Base-by-base conservation (phyloP, 2,113 vertebrate genomes). In the Chiloscyllium plagiosum region DNA sequence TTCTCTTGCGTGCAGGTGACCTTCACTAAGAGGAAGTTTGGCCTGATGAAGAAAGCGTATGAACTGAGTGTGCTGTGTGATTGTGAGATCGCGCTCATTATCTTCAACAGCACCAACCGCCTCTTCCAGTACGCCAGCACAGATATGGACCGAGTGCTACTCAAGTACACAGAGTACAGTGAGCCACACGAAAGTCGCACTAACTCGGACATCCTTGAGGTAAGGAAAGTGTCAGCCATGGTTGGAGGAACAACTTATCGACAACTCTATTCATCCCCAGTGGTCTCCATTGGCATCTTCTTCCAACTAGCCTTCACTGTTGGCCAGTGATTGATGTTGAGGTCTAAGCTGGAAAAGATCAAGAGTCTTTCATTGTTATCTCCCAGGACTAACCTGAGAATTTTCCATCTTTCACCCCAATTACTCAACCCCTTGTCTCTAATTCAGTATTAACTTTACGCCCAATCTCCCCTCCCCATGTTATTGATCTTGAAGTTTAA, bases 41-140 rank as follows among this genome's bases (percentile, higher is more conserved):
- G 99, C 47, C 97, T 99, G 97, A 99, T 99, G 99, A 99, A 99
- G 98, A 99, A 99, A 96, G 99, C 99, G 0, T 99, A 99, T 0
- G 99, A 99, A 97, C 97, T 99, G 98, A 99, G 99, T 8, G 98
- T 99, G 96, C 97, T 99, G 96, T 99, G 99, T 0, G 99, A 99
- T 98, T 99, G 99, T 2, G 99, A 99, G 98, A 99, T 99, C 37
- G 99, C 99, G 33, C 99, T 99, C 96, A 99, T 99, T 98, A 99
- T 99, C 97, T 99, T 99, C 98, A 99, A 99, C 97, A 98, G 98
- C 97, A 98, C 99, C 96, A 99, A 99, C 96, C 98, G 98, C 6
- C 98, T 99, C 61, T 99, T 99, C 97, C 99, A 99, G 97, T 99
- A 99, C 0, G 99, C 99, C 97, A 99, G 99, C 98, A 99, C 98